A percentile compares a stretch with the other conserved stretches of the same genome.
Evolutionary conservation across 2,113 vertebrate genomes (phyloP).

Genomic region (Brienomyrus longianalis): DNA sequence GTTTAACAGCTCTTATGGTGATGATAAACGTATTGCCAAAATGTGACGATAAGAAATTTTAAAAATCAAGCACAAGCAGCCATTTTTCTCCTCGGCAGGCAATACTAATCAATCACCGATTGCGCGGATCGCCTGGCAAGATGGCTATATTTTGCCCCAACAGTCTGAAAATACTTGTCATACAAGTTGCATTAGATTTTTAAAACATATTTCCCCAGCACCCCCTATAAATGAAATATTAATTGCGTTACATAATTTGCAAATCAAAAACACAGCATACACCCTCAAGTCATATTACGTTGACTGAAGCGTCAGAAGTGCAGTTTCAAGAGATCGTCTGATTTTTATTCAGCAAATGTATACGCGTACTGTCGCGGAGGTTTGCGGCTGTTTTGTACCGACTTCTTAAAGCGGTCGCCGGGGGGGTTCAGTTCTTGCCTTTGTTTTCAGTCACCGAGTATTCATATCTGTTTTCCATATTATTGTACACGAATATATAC

Average conservation of each 20-base stretch:
- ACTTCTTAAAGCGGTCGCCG: neutral
- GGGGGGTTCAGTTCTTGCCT: neutral
- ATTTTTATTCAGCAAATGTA: neutral
- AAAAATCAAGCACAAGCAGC: constrained; percentile 19
- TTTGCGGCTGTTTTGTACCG: neutral
- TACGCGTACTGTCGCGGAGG: neutral
- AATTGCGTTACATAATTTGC: neutral
- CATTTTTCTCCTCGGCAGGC: constrained; percentile 19
- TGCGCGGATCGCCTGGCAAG: neutral
- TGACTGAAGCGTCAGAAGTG: neutral
- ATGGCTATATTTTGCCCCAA: neutral
- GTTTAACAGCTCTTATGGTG: neutral
- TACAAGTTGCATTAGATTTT: neutral
- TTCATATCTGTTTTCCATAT: neutral
- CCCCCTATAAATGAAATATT: neutral
- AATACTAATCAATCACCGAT: constrained; percentile 11
- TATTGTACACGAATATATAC: neutral
- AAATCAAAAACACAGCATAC: neutral
- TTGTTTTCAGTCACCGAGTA: neutral
- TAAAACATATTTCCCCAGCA: neutral
- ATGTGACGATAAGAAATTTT: neutral
- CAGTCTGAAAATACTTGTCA: constrained; percentile 1
- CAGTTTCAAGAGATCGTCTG: neutral
- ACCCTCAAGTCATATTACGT: neutral
- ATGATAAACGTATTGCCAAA: constrained; percentile 12